These are phyloP conservation scores for Thrips palmi DNA, from an alignment of 1,140 invertebrate species.

Conservation along the genomic window DNA sequence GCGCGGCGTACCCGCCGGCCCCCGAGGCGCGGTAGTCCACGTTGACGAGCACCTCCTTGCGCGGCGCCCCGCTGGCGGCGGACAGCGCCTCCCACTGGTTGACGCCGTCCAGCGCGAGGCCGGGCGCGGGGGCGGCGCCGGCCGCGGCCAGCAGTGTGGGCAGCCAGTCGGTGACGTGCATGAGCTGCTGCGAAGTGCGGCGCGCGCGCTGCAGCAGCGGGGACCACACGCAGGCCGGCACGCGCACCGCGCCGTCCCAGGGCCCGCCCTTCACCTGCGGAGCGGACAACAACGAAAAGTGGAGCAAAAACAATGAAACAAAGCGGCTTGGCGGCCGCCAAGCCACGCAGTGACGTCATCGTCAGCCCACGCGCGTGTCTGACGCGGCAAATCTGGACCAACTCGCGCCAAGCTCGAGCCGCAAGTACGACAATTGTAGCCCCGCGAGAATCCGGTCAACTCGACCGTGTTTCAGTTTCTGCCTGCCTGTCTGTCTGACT, in stretches of 20 bases:
- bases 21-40: slow-evolving; percentile 59
- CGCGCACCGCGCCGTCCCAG: slow-evolving; percentile 71
- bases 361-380: no score
- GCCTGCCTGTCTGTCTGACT: no score
- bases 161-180: slow-evolving; percentile 74
- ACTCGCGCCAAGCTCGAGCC: not conserved
- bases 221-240: slow-evolving; percentile 62
- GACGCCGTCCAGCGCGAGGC: slow-evolving; percentile 41
- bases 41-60: slow-evolving; percentile 49
- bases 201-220: slow-evolving; percentile 35
- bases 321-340: slow-evolving; percentile 37
- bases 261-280: slow-evolving; percentile 53
- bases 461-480: no score
- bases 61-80: slow-evolving; percentile 25
- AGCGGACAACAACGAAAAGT: no score
- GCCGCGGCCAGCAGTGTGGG: slow-evolving; percentile 53
- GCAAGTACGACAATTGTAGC: no score
- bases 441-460: no score
- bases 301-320: no score
- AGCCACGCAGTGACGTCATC: no score
- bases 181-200: slow-evolving; percentile 48
- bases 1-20: slow-evolving; percentile 33
- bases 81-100: slow-evolving; percentile 47
- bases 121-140: slow-evolving; percentile 24
- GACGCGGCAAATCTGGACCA: no score